Percentiles rank a stretch among this genome's conserved stretches.
These are phyloP conservation scores for Drosophila ogumai DNA, from an alignment of 1,140 invertebrate species.

Conservation along the genomic window DNA sequence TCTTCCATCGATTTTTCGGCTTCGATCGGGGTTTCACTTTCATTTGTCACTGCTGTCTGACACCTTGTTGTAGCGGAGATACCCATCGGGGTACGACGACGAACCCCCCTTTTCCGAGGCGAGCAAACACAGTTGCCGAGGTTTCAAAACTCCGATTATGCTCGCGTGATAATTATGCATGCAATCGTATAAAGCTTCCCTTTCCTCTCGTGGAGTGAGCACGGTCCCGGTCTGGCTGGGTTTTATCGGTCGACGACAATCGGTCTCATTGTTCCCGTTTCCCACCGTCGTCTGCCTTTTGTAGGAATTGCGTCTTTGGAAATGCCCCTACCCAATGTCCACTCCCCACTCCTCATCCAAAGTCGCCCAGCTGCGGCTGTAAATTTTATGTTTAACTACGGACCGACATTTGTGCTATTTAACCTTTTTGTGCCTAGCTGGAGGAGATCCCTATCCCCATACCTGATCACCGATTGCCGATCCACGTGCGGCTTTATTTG, in stretches of 20 bases:
- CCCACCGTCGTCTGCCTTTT: conserved; percentile 67
- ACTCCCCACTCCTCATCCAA: conserved; percentile 21
- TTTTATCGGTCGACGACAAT: conserved; percentile 69
- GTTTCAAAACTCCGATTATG: conserved; percentile 70
- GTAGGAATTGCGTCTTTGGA: conserved; percentile 65
- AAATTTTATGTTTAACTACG: conserved; percentile 81
- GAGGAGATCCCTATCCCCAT: conserved; percentile 14
- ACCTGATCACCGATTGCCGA: conserved; percentile 6
- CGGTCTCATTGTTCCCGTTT: conserved; percentile 82
- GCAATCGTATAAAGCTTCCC: conserved; percentile 62
- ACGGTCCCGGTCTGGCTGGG: conserved; percentile 1
- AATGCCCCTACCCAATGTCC: conserved; percentile 25
- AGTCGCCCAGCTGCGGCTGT: conserved; percentile 68
- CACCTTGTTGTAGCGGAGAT: conserved; percentile 71
- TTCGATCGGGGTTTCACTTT: conserved; percentile 68
- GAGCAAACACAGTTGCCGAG: conserved; percentile 70
- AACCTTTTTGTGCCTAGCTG: conserved; percentile 63
- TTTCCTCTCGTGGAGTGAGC: conserved; percentile 15
- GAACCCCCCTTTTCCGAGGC: neutral
- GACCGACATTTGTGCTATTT: conserved; percentile 64
- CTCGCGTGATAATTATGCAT: conserved; percentile 78
- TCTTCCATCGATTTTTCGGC: conserved; percentile 10
- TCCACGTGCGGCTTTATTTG: conserved; percentile 38
- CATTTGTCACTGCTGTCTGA: conserved; percentile 77
- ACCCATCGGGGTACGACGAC: conserved; percentile 36